Evolutionary conservation across 2,888 invertebrate genomes (phyloP), one percentile per base, ranked within the genome.

Genomic region (Neoitamus cyanurus): DNA sequence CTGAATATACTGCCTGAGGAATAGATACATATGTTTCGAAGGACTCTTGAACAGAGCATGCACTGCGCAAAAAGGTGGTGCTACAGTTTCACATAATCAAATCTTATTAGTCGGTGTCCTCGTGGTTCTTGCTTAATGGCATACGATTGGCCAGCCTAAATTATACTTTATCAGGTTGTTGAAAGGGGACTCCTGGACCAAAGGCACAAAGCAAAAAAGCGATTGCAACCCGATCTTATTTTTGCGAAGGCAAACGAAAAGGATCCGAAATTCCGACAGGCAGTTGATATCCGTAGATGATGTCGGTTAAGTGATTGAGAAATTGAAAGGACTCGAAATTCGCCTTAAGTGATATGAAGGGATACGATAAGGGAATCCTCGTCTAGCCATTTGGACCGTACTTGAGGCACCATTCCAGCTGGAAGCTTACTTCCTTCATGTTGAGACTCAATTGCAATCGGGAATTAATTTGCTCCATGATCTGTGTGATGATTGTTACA

Each of bases 291-390:
- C 42, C 69, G 34, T 68, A 20, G 82, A 82, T 69, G 82, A 37
- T 69, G n/a, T 37, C 82, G 82, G 69, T 11, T 82, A 69, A 69
- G 82, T 69, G 82, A 82, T 82, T 69, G 82, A 82, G 82, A 69
- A 37, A 82, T 82, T 69, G 37, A 82, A 82, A 82, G 82, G 82
- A 82, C 37, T 69, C 37, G 69, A 82, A 30, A 37, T 37, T 82
- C 82, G 20, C 82, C 69, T 69, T 82, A 82, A 69, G 25, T 69
- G 82, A 82, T 69, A 69, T 82, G 82, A 69, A 36, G 69, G 69
- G 34, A 69, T 20, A 7, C 48, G 68, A 11, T 36, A 69, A 82
- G 82, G 69, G 82, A 82, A 82, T 68, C 31, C 36, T 34, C 28
- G 58, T 34, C 58, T 78, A 48, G 78, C 34, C 46, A 78, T 58